These are phyloP conservation scores for Archilochus colubris DNA, from an alignment of 2,113 vertebrate species.

Conservation along the genomic window DNA sequence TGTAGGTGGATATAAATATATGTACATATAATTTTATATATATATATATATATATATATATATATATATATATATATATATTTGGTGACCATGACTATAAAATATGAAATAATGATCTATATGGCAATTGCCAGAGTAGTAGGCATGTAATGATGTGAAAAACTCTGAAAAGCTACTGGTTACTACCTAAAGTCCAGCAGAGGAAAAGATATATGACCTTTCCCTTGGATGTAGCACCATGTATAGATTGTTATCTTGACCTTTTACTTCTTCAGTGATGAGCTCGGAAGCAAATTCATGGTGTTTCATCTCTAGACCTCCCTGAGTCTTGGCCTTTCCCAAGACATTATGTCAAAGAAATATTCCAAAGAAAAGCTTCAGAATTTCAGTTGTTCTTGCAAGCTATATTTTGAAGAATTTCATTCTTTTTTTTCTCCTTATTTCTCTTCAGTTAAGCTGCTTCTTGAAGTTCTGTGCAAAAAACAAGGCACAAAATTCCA, in stretches of 20 bases:
- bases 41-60: too few relatives aligned
- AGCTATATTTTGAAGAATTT: not conserved
- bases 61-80: too few relatives aligned
- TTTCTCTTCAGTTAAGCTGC: not conserved
- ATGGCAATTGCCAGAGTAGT: not conserved
- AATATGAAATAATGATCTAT: not conserved
- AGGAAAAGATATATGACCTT: not conserved
- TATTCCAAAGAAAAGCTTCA: not conserved
- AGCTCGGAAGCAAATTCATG: not conserved
- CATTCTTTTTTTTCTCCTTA: not conserved
- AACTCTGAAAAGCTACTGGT: not conserved
- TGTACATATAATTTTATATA: too few relatives aligned
- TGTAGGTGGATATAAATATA: too few relatives aligned
- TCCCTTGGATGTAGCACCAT: not conserved
- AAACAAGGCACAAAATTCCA: not conserved
- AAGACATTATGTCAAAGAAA: not conserved
- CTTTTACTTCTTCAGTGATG: not conserved
- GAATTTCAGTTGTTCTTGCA: not conserved
- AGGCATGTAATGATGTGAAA: not conserved
- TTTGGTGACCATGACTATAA: too few relatives aligned
- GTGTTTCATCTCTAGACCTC: not conserved
- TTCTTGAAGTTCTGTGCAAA: not conserved
- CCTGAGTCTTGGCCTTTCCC: not conserved
- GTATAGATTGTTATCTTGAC: not conserved
- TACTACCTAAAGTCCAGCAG: not conserved